Conservation (phyloP, 92 coral and sea anemone species). For the Parazoanthus darwini region DNA sequence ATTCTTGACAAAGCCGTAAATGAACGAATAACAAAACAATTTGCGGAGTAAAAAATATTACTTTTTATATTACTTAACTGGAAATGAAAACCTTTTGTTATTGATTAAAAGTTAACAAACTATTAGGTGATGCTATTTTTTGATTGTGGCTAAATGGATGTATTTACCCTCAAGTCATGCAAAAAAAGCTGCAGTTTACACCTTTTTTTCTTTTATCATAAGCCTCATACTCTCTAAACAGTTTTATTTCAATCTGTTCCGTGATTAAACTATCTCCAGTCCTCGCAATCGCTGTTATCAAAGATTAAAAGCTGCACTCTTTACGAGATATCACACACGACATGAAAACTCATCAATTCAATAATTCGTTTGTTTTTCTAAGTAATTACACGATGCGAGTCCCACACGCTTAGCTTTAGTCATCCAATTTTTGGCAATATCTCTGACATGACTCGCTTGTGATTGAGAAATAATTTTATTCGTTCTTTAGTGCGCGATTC, state of each 20-base stretch:
- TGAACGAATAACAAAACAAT: neutral
- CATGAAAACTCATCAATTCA: constrained; percentile 20
- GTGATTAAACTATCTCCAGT: neutral
- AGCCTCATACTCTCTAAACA: neutral
- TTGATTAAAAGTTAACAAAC: neutral
- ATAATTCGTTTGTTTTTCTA: constrained; percentile 37
- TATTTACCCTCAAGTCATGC: neutral
- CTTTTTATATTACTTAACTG: neutral
- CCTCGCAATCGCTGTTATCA: neutral
- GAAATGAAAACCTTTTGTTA: neutral
- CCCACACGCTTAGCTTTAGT: neutral
- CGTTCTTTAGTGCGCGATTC: no score
- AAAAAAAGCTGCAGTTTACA: neutral
- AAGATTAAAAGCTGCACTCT: neutral
- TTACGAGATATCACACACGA: constrained; percentile 17
- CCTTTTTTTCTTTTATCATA: neutral
- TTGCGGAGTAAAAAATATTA: neutral
- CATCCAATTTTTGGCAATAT: neutral
- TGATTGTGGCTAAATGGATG: neutral
- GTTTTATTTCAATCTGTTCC: neutral
- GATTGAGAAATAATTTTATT: no score
- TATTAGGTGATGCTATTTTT: neutral
- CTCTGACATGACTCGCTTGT: neutral
- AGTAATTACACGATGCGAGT: neutral
- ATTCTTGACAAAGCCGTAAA: neutral